phyloP scores from a whole-genome alignment of 2,888 invertebrate species.

The Parascotia fuliginaria region DNA sequence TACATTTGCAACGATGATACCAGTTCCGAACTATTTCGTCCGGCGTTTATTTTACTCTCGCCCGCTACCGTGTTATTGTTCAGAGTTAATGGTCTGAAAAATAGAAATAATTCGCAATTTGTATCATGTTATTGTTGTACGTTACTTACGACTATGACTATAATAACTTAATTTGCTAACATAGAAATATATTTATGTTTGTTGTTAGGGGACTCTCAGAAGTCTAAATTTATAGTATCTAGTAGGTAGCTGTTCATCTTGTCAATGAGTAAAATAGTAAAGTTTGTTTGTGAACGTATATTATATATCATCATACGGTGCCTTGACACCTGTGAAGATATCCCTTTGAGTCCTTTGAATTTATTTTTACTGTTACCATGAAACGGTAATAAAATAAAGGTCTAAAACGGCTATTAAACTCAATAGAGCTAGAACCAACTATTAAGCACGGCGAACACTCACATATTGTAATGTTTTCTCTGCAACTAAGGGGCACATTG shows the following conservation, averaged over 20 bases:
- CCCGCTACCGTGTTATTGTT: slow-evolving; percentile 77
- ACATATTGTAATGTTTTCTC: slow-evolving; percentile 55
- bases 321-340: background rate
- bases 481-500: slow-evolving; percentile 55
- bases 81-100: slow-evolving; percentile 83
- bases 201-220: slow-evolving; percentile 1
- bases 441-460: slow-evolving; percentile 50
- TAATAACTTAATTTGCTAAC: slow-evolving; percentile 49
- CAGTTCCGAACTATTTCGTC: slow-evolving; percentile 82
- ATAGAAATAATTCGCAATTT: slow-evolving; percentile 81
- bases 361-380: slow-evolving; percentile 4
- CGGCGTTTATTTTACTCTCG: slow-evolving; percentile 79
- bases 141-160: slow-evolving; percentile 55
- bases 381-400: slow-evolving; percentile 23
- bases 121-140: slow-evolving; percentile 68
- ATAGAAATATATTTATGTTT: slow-evolving; percentile 12
- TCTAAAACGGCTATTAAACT: slow-evolving; percentile 20
- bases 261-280: too few relatives aligned
- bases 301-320: too few relatives aligned
- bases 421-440: slow-evolving; percentile 42
- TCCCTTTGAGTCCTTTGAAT: background rate
- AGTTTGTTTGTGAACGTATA: too few relatives aligned
- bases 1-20: slow-evolving; percentile 85
- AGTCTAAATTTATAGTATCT: background rate
- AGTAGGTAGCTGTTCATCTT: too few relatives aligned